Conservation (phyloP, 2,797 vertebrate genomes). For the Halcyon badia region DNA sequence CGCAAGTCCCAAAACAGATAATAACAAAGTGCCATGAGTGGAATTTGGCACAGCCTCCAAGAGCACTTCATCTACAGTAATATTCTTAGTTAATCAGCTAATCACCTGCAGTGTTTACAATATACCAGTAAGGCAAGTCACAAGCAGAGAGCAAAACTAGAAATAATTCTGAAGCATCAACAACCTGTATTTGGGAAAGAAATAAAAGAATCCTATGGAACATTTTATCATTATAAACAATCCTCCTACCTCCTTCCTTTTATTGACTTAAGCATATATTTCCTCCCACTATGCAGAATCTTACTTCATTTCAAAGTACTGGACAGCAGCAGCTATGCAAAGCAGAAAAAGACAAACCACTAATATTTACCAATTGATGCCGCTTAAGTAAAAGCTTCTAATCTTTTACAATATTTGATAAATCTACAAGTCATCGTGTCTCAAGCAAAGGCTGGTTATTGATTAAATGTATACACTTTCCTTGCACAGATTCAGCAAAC, state of each 20-base stretch:
- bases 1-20: neutral
- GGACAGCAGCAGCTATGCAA: neutral
- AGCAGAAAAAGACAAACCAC: neutral
- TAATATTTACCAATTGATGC: neutral
- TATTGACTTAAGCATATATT: neutral
- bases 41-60: neutral
- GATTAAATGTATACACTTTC: neutral
- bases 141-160: slow-evolving; percentile 15
- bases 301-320: neutral
- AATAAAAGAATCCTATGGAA: neutral
- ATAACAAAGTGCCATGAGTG: neutral
- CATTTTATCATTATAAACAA: neutral
- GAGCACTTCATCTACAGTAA: neutral
- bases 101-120: neutral
- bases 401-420: neutral
- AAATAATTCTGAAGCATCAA: neutral
- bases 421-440: neutral
- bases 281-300: neutral
- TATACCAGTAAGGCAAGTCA: neutral
- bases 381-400: neutral
- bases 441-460: neutral
- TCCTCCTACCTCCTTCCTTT: neutral
- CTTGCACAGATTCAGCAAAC: neutral
- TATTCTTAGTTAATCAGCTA: neutral
- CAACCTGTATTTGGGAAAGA: neutral